Evolutionary conservation across 1,140 invertebrate genomes (phyloP).

Genomic region (Scylla paramamosain): DNA sequence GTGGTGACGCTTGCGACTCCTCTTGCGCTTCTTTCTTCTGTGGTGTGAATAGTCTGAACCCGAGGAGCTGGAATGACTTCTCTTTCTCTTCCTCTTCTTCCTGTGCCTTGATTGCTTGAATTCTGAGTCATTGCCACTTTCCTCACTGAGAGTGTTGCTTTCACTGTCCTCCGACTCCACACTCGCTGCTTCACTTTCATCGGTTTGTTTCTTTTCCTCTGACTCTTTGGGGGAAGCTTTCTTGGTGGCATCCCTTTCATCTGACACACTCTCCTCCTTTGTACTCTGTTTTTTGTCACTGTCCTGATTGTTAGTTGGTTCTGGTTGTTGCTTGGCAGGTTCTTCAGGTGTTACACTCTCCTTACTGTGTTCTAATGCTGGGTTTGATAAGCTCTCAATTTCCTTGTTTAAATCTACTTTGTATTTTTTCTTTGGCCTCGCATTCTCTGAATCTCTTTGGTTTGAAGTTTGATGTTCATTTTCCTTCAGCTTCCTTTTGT

Average conservation of each 20-base stretch:
- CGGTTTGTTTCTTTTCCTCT: neutral
- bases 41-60: conserved; percentile 39
- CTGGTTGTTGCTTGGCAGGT: neutral
- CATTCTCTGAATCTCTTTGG: conserved; percentile 71
- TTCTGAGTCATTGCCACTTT: conserved; percentile 17
- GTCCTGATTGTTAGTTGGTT: neutral
- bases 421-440: conserved; percentile 74
- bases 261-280: neutral
- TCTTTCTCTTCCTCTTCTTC: conserved; percentile 62
- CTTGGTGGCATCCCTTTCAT: neutral
- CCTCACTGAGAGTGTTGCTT: neutral
- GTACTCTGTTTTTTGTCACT: neutral
- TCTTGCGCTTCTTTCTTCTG: conserved; percentile 61
- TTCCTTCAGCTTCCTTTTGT: conserved; percentile 67
- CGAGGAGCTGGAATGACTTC: conserved; percentile 44
- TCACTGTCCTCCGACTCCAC: conserved; percentile 26
- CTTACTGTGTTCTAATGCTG: conserved; percentile 32
- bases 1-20: conserved; percentile 49
- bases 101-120: neutral
- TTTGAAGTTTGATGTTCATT: neutral
- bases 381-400: conserved; percentile 65
- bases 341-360: neutral
- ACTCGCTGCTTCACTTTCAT: conserved; percentile 44
- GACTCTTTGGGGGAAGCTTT: neutral
- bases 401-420: conserved; percentile 76